A percentile compares a stretch with the other conserved stretches of the same genome.
Conservation (phyloP, 2,888 invertebrate genomes). For the Slavum lentiscoides region DNA sequence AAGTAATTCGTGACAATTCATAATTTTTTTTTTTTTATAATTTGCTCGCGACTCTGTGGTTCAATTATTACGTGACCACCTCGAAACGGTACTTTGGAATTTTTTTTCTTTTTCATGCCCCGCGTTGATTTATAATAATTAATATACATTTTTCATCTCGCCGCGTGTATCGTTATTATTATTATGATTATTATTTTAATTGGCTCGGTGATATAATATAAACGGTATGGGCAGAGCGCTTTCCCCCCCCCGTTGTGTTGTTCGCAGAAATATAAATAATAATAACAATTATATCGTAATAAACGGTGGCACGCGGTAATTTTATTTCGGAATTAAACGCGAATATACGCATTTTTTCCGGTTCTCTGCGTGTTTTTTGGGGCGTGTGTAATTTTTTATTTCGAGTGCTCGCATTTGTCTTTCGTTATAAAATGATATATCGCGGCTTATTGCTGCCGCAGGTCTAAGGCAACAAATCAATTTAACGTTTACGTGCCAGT, state of each 20-base stretch:
- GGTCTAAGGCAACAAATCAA: neutral
- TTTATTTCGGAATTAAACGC: neutral
- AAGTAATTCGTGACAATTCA: too few species aligned
- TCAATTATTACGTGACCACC: neutral
- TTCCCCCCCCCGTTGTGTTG: neutral
- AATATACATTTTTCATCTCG: slow-evolving; percentile 16
- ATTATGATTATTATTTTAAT: slow-evolving; percentile 16
- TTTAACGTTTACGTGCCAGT: neutral
- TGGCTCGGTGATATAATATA: neutral
- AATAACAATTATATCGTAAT: neutral
- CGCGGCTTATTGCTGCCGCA: too few species aligned
- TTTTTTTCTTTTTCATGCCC: neutral
- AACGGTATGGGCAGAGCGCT: neutral
- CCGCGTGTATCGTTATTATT: neutral
- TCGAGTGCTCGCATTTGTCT: neutral
- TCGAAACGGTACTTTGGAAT: neutral
- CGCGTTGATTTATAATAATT: slow-evolving; percentile 31
- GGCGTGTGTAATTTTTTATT: too few species aligned
- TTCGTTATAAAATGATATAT: neutral
- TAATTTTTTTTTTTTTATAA: too few species aligned
- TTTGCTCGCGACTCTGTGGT: too few species aligned
- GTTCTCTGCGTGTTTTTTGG: neutral
- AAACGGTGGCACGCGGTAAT: neutral
- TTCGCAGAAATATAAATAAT: neutral
- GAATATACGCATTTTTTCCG: neutral